Evolutionary conservation across 2,888 invertebrate genomes (phyloP).

Genomic region (Oscheius onirici): DNA sequence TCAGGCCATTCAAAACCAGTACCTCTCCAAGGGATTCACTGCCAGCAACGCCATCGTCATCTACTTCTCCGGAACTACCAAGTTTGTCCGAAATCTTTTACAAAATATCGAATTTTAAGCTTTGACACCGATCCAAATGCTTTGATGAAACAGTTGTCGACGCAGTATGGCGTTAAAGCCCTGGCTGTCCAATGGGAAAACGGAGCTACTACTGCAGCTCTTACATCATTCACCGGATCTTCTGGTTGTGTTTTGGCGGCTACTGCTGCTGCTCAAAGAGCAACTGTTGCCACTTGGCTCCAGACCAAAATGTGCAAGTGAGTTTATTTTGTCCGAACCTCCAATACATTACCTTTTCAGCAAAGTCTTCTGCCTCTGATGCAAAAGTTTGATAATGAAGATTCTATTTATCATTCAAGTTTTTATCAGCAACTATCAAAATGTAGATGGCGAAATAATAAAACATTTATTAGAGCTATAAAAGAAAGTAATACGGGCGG

Average conservation of each 20-base stretch:
- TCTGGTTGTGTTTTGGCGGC: slow-evolving; percentile 20
- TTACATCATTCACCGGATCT: slow-evolving; percentile 40
- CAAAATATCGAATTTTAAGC: slow-evolving; percentile 4
- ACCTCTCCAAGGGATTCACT: slow-evolving; percentile 35
- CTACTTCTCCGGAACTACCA: slow-evolving; percentile 53
- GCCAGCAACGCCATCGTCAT: slow-evolving; percentile 43
- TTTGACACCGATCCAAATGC: slow-evolving; percentile 42
- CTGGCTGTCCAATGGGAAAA: slow-evolving; percentile 48
- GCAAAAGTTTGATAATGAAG: neutral
- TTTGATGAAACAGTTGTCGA: slow-evolving; percentile 35
- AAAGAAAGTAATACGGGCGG: too few species aligned
- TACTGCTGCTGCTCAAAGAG: slow-evolving; percentile 11
- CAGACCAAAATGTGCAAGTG: slow-evolving; percentile 47
- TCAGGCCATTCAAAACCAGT: slow-evolving; percentile 41
- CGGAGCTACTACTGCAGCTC: slow-evolving; percentile 33
- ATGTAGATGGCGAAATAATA: too few species aligned
- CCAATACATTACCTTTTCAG: neutral
- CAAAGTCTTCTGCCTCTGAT: slow-evolving; percentile 24
- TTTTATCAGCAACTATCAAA: too few species aligned
- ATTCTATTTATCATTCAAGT: too few species aligned
- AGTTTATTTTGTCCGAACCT: neutral
- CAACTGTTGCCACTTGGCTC: slow-evolving; percentile 39
- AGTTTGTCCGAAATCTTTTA: slow-evolving; percentile 16
- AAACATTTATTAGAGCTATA: too few species aligned
- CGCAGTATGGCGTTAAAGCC: slow-evolving; percentile 40